phyloP scores from a whole-genome alignment of 64 coral and sea anemone species.

The Dendrophyllia cribrosa region DNA sequence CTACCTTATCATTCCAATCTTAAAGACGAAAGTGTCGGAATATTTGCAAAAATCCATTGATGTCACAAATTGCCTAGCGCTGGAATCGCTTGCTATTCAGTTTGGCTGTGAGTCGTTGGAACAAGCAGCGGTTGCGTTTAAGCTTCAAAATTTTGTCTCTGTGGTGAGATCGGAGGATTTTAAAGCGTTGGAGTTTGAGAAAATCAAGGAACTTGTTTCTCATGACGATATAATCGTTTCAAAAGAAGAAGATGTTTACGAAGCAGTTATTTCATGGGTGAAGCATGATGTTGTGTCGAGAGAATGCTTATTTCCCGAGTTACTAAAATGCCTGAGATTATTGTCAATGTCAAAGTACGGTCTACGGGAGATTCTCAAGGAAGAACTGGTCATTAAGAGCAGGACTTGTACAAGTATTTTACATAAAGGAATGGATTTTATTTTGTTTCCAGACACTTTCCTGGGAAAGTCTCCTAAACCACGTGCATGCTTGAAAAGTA shows the following conservation, averaged over 20 bases:
- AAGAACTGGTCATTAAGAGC: not conserved
- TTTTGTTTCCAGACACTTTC: conserved; percentile 14
- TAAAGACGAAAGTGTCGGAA: not conserved
- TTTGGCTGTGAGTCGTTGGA: conserved; percentile 11
- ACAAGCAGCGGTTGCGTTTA: not conserved
- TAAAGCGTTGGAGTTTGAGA: not conserved
- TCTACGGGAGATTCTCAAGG: not conserved
- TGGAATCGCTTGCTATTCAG: conserved; percentile 16
- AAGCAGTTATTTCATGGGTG: not conserved
- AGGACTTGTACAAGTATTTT: not conserved
- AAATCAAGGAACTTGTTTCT: not conserved
- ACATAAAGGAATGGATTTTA: not conserved
- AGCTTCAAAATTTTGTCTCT: not conserved
- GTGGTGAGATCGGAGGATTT: conserved; percentile 29
- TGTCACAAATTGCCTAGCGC: conserved; percentile 4
- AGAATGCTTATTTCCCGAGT: not conserved
- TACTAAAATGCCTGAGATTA: conserved; percentile 14
- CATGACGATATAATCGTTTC: conserved; percentile 1
- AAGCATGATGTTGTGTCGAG: not conserved
- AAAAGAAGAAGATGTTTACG: conserved; percentile 17
- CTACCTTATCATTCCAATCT: not conserved
- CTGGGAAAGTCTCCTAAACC: not conserved
- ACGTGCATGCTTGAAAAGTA: not conserved
- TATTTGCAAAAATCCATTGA: not conserved
- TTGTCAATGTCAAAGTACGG: conserved; percentile 25